Percentiles rank a stretch among this genome's conserved stretches.
Conservation (phyloP, 2,888 invertebrate species). For the Noctua pronuba region DNA sequence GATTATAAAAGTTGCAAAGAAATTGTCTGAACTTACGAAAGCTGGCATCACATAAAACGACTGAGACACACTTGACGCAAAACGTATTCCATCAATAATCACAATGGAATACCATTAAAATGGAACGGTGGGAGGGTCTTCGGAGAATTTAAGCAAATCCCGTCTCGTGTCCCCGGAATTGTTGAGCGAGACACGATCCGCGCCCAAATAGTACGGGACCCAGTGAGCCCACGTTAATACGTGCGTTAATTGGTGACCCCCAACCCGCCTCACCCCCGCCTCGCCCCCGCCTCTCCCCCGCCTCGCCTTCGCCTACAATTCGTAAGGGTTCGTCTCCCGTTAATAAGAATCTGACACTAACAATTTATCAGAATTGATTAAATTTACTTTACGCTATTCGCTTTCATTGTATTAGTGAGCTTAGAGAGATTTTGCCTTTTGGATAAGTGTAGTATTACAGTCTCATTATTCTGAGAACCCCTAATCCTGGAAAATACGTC, state of each 20-base stretch:
- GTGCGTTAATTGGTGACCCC: constrained; percentile 71
- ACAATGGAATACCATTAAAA: constrained; percentile 64
- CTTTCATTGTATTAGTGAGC: constrained; percentile 46
- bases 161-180: constrained; percentile 52
- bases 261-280: constrained; percentile 41
- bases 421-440: constrained; percentile 38
- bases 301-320: constrained; percentile 52
- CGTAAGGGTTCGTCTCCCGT: constrained; percentile 63
- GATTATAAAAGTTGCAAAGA: background rate
- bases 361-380: constrained; percentile 66
- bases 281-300: constrained; percentile 35
- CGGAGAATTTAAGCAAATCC: constrained; percentile 68
- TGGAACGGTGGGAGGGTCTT: constrained; percentile 53
- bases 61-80: constrained; percentile 6
- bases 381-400: constrained; percentile 59
- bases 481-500: constrained; percentile 10
- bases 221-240: constrained; percentile 71
- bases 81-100: constrained; percentile 57
- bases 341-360: constrained; percentile 68
- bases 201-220: constrained; percentile 68
- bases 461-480: constrained; percentile 19
- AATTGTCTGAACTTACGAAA: background rate
- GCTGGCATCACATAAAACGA: background rate
- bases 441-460: constrained; percentile 41
- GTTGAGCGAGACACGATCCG: constrained; percentile 61